Conservation (phyloP, 2,113 vertebrate species). For the Neomonachus schauinslandi region DNA sequence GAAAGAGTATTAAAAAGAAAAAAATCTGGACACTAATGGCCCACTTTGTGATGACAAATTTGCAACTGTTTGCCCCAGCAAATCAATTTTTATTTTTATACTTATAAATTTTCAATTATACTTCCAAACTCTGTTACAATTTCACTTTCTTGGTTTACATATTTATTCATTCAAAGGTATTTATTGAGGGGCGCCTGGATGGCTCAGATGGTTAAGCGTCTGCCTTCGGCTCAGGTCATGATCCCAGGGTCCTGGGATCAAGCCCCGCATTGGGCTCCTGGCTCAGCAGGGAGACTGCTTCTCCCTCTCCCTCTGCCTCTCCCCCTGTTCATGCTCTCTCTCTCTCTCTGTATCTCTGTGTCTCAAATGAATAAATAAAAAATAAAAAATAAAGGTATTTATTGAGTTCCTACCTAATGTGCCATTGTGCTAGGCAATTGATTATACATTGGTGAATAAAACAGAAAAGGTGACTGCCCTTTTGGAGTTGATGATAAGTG, state of each 20-base stretch:
- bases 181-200: not conserved
- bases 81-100: conserved; percentile 3
- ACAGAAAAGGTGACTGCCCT: not conserved
- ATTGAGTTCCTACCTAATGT: not conserved
- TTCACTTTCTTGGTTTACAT: not conserved
- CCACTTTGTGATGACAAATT: not conserved
- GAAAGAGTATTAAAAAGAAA: not conserved
- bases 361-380: too few species aligned
- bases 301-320: too few species aligned
- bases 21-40: not conserved
- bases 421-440: not conserved
- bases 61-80: not conserved
- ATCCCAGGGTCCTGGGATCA: too few species aligned
- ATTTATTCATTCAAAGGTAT: not conserved
- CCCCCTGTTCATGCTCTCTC: too few species aligned
- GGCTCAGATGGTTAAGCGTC: too few species aligned
- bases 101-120: not conserved
- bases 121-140: not conserved
- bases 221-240: too few species aligned
- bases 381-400: not conserved
- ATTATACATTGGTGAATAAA: not conserved
- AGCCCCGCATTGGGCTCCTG: too few species aligned
- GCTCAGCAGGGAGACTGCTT: too few species aligned
- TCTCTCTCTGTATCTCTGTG: too few species aligned
- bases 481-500: not conserved